Evolutionary conservation across 2,888 invertebrate genomes (phyloP).

Genomic region (Temnothorax unifasciatus): DNA sequence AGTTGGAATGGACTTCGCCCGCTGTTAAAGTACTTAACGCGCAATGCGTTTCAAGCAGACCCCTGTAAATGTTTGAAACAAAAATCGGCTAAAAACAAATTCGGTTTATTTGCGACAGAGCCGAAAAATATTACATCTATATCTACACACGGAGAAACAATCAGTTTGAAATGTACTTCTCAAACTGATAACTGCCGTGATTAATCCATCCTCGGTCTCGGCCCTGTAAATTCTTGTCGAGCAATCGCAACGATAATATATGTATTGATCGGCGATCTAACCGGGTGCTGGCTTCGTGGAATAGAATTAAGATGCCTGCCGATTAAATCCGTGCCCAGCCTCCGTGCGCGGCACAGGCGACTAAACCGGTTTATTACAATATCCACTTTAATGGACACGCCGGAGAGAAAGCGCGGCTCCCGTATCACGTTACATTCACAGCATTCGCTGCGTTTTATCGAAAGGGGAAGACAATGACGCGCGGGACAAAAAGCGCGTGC

Average conservation of each 20-base stretch:
- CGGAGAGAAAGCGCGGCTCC: conserved; percentile 23
- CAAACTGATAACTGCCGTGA: not conserved
- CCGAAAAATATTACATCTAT: not conserved
- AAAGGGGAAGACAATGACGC: conserved; percentile 9
- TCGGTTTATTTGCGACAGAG: not conserved
- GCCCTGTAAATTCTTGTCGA: not conserved
- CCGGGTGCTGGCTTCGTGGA: conserved; percentile 18
- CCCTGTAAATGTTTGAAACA: conserved; percentile 15
- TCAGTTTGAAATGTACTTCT: not conserved
- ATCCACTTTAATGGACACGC: conserved; percentile 12
- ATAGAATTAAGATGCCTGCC: conserved; percentile 43
- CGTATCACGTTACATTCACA: not conserved
- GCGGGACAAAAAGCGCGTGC: conserved; percentile 22
- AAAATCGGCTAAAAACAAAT: conserved; percentile 16
- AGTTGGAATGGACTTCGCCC: conserved; percentile 40
- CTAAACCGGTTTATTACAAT: conserved; percentile 51
- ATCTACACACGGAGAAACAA: not conserved
- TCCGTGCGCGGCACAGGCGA: not conserved
- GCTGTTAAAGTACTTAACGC: conserved; percentile 49
- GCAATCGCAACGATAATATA: conserved; percentile 8
- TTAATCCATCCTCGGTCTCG: not conserved
- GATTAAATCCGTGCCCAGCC: conserved; percentile 32
- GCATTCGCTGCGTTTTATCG: conserved; percentile 21
- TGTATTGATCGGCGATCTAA: conserved; percentile 34
- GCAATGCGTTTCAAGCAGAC: conserved; percentile 21